Base-by-base conservation (phyloP, 1,140 invertebrate species). In the Sinella curviseta region DNA sequence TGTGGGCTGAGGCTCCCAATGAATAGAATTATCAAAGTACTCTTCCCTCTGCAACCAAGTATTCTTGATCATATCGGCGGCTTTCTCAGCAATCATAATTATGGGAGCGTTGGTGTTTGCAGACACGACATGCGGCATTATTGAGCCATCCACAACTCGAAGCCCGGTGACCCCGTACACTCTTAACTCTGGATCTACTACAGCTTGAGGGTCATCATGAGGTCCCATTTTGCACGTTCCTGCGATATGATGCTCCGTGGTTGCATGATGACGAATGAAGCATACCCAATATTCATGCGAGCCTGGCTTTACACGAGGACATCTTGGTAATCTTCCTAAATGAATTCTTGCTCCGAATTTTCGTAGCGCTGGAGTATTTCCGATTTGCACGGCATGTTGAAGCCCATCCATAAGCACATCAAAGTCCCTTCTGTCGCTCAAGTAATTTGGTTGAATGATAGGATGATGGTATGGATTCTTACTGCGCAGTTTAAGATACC, bases 181-280 rank as follows among this genome's bases (percentile, higher is more conserved):
- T 54, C 79, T 39, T 8, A 97, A 86, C 74, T 92, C 88, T 0
- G 93, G 90, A 88, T 96, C 94, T 0, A 96, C 94, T 0, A 97
- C 94, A 0, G 94, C 93, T 3, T 90, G 89, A 0, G 89, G 87
- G 86, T 96, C 94, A 83, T 88, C 90, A 0, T 87, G 83, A 0
- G 93, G 92, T 14, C 95, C 95, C 95, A 97, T 96, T 86, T 94
- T 94, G 83, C 90, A 90, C 0, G 91, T 91, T 26, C 91, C 89
- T 0, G 88, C 87, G 1, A 89, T 88, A 86, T 92, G 91, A 87
- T 89, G 86, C 84, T 91, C 88, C n/a, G 89, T 87, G 1, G 78
- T 77, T 0, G 86, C 85, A 73, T 85, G 82, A 35, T 83, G 81
- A 35, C 84, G 78, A 0, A 84, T 84, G 65, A 85, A 83, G 80